A percentile compares a stretch with the other conserved stretches of the same genome.
Conservation (phyloP, 2,888 invertebrate genomes). For the Thumatha senex region DNA sequence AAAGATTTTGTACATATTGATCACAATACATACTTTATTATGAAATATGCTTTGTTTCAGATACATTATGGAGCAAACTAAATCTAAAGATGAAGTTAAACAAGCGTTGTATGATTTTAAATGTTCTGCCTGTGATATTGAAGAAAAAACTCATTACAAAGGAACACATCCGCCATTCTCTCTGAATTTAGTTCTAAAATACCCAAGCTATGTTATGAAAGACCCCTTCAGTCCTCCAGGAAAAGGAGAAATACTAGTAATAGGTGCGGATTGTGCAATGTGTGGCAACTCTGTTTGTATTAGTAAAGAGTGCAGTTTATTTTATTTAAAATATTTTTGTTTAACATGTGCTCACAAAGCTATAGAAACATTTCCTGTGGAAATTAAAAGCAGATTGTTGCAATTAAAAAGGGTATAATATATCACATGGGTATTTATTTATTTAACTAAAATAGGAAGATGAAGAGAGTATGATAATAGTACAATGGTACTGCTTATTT, state of each 20-base stretch:
- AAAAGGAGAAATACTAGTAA: constrained; percentile 88
- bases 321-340: constrained; percentile 90
- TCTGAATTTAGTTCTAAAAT: constrained; percentile 85
- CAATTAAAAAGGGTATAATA: constrained; percentile 44
- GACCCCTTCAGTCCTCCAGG: constrained; percentile 92
- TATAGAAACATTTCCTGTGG: constrained; percentile 85
- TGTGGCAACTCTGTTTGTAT: constrained; percentile 89
- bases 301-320: constrained; percentile 89
- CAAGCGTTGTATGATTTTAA: constrained; percentile 75
- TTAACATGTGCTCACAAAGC: constrained; percentile 85
- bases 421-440: no score
- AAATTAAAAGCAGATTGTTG: constrained; percentile 86
- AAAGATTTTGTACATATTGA: no score
- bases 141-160: constrained; percentile 89
- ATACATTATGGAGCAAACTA: constrained; percentile 52
- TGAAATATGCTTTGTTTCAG: constrained; percentile 46
- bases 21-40: no score
- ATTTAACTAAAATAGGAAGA: no score
- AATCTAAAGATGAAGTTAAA: constrained; percentile 47
- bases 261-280: constrained; percentile 89
- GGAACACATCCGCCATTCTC: constrained; percentile 90
- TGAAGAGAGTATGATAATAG: no score
- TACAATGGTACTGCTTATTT: no score
- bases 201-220: constrained; percentile 91
- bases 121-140: constrained; percentile 86